Evolutionary conservation across 2,888 invertebrate species (phyloP).

Genomic region (Apomyelois bistriatella): DNA sequence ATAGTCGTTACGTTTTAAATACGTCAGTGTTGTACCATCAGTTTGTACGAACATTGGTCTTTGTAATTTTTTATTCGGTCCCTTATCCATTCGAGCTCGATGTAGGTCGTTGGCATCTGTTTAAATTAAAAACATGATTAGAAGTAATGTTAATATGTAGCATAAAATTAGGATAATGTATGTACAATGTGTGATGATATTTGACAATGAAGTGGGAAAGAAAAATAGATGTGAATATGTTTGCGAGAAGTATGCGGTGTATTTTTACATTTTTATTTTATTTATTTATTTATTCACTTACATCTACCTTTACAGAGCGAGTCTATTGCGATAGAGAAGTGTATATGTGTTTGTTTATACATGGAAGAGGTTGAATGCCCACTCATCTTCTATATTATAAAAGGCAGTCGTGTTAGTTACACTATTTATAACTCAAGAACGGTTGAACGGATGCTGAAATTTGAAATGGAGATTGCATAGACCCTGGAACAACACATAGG

Average conservation of each 20-base stretch:
- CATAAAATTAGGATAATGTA: not conserved
- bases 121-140: constrained; percentile 46
- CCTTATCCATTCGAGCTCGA: constrained; percentile 55
- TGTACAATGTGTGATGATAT: constrained; percentile 5
- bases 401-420: too few species aligned
- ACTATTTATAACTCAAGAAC: too few species aligned
- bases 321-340: too few species aligned
- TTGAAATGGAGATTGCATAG: too few species aligned
- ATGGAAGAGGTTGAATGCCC: too few species aligned
- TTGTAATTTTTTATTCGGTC: constrained; percentile 34
- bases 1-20: constrained; percentile 45
- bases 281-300: too few species aligned
- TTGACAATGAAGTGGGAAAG: not conserved
- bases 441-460: too few species aligned
- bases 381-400: too few species aligned
- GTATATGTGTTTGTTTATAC: too few species aligned
- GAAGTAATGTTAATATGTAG: constrained; percentile 9
- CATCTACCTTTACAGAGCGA: too few species aligned
- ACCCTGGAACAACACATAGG: too few species aligned
- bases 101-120: constrained; percentile 75
- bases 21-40: constrained; percentile 28
- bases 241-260: not conserved
- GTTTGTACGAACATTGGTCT: constrained; percentile 73
- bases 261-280: not conserved
- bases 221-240: not conserved